Conservation (phyloP, 2,797 vertebrate genomes). For the Hippopotamyrus pictus region DNA sequence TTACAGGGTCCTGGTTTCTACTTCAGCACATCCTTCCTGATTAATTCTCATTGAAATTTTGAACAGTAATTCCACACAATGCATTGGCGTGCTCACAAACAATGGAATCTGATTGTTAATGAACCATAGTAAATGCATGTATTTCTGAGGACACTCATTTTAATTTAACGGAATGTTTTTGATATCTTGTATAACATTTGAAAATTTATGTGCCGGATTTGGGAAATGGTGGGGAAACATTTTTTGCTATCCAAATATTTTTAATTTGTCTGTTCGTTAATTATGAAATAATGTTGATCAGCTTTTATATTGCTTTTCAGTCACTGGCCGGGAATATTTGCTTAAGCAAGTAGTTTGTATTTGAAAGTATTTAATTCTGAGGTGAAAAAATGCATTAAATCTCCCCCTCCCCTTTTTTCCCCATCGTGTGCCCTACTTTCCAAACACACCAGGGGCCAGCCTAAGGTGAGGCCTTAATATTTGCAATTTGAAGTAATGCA, state of each 20-base stretch:
- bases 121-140: neutral
- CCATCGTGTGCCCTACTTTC: constrained; percentile 17
- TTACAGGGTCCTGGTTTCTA: constrained; percentile 32
- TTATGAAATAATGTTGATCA: neutral
- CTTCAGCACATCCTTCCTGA: neutral
- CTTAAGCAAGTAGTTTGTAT: neutral
- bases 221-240: neutral
- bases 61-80: neutral
- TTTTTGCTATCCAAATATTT: neutral
- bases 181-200: neutral
- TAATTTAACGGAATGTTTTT: neutral
- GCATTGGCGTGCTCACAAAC: neutral
- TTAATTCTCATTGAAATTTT: neutral
- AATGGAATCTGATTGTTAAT: neutral
- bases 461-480: constrained; percentile 56
- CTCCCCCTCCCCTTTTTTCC: constrained; percentile 28
- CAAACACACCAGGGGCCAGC: constrained; percentile 57
- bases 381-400: constrained; percentile 3
- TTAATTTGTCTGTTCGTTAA: neutral
- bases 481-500: neutral
- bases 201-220: neutral
- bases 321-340: neutral
- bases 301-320: neutral
- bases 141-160: neutral
- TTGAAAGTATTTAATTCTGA: neutral